These are phyloP conservation scores for Ceyx cyanopectus DNA, from an alignment of 2,113 vertebrate species.

Conservation along the genomic window DNA sequence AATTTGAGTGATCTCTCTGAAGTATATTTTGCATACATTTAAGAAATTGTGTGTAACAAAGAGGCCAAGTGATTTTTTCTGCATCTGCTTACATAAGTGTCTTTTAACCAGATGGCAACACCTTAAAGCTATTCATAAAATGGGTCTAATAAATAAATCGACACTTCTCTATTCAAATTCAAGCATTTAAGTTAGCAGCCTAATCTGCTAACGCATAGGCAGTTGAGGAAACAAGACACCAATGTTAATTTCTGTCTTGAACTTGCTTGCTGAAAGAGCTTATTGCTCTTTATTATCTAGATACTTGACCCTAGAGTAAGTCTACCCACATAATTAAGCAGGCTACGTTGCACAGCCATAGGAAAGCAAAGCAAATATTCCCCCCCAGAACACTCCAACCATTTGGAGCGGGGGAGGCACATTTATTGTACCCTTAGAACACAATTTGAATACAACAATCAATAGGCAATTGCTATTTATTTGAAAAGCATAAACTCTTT, in stretches of 20 bases:
- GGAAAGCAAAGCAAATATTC: neutral
- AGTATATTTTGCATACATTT: neutral
- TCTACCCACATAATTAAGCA: neutral
- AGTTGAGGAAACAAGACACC: neutral
- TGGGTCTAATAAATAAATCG: neutral
- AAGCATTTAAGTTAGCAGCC: neutral
- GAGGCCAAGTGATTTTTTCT: neutral
- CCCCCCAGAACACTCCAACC: neutral
- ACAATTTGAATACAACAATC: constrained; percentile 11
- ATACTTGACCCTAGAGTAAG: neutral
- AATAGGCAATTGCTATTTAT: constrained; percentile 42
- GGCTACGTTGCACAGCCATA: neutral
- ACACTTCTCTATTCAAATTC: neutral
- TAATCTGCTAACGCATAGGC: neutral
- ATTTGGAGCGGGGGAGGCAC: neutral
- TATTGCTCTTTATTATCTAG: neutral
- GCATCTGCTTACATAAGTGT: accelerated
- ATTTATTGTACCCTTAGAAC: neutral
- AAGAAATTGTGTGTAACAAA: neutral
- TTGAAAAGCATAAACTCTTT: constrained; percentile 3
- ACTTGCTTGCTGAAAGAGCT: neutral
- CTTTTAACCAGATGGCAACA: neutral
- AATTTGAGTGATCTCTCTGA: neutral
- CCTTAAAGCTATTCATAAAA: neutral
- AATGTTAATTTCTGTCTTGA: neutral